Conservation (phyloP, 1,140 invertebrate genomes). For the Penaeus chinensis region DNA sequence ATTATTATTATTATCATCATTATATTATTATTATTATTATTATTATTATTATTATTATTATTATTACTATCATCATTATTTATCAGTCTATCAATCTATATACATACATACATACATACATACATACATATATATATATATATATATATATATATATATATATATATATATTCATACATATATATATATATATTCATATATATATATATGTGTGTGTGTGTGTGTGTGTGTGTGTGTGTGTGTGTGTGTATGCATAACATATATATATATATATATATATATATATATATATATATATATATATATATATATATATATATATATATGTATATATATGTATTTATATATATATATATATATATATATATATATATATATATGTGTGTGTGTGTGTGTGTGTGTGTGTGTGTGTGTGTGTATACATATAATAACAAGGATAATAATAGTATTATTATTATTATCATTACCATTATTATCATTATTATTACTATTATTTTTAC, state of each 20-base stretch:
- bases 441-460: too few species aligned
- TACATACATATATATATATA: not conserved
- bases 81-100: not conserved
- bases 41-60: too few species aligned
- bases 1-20: too few species aligned
- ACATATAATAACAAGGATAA: too few species aligned
- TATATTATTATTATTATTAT: too few species aligned
- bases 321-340: constrained; percentile 18
- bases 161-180: not conserved
- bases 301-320: constrained; percentile 4
- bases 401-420: constrained; percentile 26
- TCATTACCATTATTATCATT: too few species aligned
- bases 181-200: constrained; percentile 21
- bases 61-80: too few species aligned
- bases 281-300: not conserved
- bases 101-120: not conserved
- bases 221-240: not conserved
- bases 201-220: constrained; percentile 6
- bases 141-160: not conserved
- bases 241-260: not conserved
- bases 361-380: constrained; percentile 8
- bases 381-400: not conserved
- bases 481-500: too few species aligned
- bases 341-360: constrained; percentile 20
- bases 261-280: not conserved